phyloP scores from a whole-genome alignment of 2,113 vertebrate species.

The Vulpes lagopus region DNA sequence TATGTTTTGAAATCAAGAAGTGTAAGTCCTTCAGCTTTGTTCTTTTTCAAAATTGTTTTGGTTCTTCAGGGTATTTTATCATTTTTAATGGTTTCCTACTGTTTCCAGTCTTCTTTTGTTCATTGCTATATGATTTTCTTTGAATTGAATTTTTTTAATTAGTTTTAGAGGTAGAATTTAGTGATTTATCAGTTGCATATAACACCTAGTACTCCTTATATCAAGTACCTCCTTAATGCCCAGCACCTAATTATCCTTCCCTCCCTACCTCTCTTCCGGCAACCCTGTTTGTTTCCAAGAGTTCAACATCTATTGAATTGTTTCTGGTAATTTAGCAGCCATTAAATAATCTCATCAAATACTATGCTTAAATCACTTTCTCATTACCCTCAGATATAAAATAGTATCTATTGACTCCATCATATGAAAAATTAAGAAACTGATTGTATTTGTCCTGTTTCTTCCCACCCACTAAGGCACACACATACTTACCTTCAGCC shows the following conservation, averaged over 20 bases:
- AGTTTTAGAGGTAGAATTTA: background rate
- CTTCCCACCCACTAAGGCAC: background rate
- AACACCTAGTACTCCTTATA: background rate
- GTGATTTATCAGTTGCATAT: background rate
- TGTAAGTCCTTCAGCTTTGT: background rate
- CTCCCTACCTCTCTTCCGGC: background rate
- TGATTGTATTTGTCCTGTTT: background rate
- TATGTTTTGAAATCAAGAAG: background rate
- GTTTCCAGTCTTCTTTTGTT: background rate
- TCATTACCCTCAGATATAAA: background rate
- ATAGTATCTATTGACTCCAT: background rate
- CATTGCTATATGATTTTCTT: background rate
- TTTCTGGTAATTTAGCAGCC: background rate
- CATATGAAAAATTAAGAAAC: slow-evolving; percentile 29
- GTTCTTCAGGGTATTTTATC: background rate
- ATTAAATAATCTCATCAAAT: background rate
- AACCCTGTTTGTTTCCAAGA: background rate
- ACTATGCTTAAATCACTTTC: background rate
- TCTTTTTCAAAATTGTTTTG: background rate
- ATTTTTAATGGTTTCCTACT: slow-evolving; percentile 2
- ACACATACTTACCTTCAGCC: background rate
- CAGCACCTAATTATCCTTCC: background rate
- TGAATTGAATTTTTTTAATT: background rate
- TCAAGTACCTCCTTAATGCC: background rate
- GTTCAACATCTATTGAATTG: background rate